Evolutionary conservation across 2,797 vertebrate species (phyloP), one percentile per base, ranked within the genome.

Genomic region (Megalops cyprinoides): DNA sequence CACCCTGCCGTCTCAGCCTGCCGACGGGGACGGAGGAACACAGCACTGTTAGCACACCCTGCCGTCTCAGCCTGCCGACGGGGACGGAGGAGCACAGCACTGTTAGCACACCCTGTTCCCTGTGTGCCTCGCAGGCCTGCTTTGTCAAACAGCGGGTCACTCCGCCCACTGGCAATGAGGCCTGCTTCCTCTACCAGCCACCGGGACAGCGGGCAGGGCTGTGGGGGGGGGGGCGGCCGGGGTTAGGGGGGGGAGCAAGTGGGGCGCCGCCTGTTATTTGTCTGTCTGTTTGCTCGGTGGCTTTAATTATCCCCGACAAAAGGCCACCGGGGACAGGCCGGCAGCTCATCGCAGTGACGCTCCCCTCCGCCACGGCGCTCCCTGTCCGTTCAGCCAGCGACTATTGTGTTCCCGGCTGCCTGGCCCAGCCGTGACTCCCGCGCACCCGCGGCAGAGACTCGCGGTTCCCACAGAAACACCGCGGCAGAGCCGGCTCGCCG

Each of bases 101-200:
- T 74, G 88, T 87, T 84, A 88, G 85, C 88, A 88, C 87, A 88
- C 87, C 87, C 58, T 28, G 23, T 74, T 79, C 46, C 10, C 28
- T 42, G 6, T 39, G 76, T 1, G 51, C 14, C 12, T 49, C 7
- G 49, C 81, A 77, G 80, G 65, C 76, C 71, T 79, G 79, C 49
- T 74, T 84, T 83, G 82, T 51, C 7, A 78, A 75, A 81, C 37
- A 39, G 67, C 67, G 86, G 87, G 85, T 90, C 78, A 89, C 87
- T 84, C 56, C 83, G 28, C 1, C 53, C 85, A 85, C 85, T 55
- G 71, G 78, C 82, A 81, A 86, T 74, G 48, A 86, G 86, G 85
- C 80, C 75, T 79, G 65, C 83, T 83, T 88, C 77, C 83, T 80
- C 62, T 67, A 77, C 82, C 56, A 85, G 80, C 75, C 81, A 51